Base-by-base conservation (phyloP, 53 echinoderm and acorn worm genomes). In the Luidia sarsii region DNA sequence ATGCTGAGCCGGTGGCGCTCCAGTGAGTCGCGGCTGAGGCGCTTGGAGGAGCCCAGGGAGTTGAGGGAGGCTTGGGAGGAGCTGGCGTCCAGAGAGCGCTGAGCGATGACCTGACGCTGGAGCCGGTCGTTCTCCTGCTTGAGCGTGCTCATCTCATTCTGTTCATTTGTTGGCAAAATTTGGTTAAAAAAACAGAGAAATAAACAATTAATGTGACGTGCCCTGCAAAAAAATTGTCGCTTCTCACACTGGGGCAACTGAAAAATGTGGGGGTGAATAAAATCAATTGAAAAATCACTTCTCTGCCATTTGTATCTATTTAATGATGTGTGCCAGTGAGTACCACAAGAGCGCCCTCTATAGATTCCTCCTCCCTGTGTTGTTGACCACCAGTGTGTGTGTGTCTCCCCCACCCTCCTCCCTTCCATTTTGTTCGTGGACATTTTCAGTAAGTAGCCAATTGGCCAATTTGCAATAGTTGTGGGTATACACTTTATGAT, bases 1-100 rank as follows among this genome's bases (percentile, higher is more conserved):
- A 91, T 77, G 79, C 99, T 99, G 41, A 99, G 83, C 57, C 99
- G 71, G 63, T 99, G 99, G 13, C 93, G 87, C 67, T 99, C 99
- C 41, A 97, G 55, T 55, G 99, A 97, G 65, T 97, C 99, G 64
- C 99, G 89, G 65, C 99, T 97, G 35, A 97, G 89, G 8, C 99
- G 86, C 67, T 97, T 97, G 46, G 99, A 91, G 18, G 99, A 97
- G 21, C 91, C 91, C 20, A 86, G 66, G 28, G 99, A 97, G 60
- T 85, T 97, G 24, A 93, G 84, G 18, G 99, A 97, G 27, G 91
- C 89, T 57, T 94, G 91, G 4, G 99, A 97, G 28, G 99, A 91
- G 57, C 73, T 94, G 8, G 90, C 84, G 28, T 94, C 91, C 50
- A 89, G 70, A 7, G 92, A 87, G 52, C 88, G 87, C 6, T 81